Base-by-base conservation (phyloP, 2,113 vertebrate genomes). In the Pedionomus torquatus region DNA sequence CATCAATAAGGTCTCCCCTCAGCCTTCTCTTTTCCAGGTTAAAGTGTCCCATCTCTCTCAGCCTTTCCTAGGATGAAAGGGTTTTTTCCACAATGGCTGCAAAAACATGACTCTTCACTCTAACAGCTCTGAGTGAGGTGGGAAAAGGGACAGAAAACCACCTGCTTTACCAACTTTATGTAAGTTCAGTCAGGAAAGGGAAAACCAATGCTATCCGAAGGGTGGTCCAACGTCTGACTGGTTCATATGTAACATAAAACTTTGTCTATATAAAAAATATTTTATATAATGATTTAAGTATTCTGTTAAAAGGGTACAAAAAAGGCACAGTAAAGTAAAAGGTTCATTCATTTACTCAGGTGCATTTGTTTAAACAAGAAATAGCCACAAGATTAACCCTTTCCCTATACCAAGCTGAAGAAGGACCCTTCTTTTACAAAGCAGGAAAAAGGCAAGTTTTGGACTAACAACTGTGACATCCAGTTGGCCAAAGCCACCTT, bases 211-310 rank as follows among this genome's bases (percentile, higher is more conserved):
- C 76, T 91, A 63, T 88, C 91, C 92, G 91, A 96, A 95, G 94
- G 93, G 95, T 96, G 93, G 92, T 96, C 94, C 89, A 80, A 48
- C 0, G 13, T 95, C 88, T 93, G 83, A 94, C 92, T 76, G 69
- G 75, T 81, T 91, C 81, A 49, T 55, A 76, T 83, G 91, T 87
- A 96, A 96, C 82, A 91, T 88, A 92, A 96, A 95, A 93, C 93
- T 82, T 91, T 5, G 0, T 83, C 77, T 87, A 71, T 78, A 88
- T 91, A 92, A 97, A 93, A 95, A 76, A 35, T 24, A 88, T 80
- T 97, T 94, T 97, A 95, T 96, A 71, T 92, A 91, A 94, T 96
- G 83, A 93, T 88, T 97, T 97, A 95, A 96, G 88, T 87, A 91
- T 83, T 96, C 80, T 95, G 93, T 93, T 96, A 93, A 96, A 96